Base-by-base conservation (phyloP, 2,113 vertebrate genomes). In the Chaenocephalus aceratus region DNA sequence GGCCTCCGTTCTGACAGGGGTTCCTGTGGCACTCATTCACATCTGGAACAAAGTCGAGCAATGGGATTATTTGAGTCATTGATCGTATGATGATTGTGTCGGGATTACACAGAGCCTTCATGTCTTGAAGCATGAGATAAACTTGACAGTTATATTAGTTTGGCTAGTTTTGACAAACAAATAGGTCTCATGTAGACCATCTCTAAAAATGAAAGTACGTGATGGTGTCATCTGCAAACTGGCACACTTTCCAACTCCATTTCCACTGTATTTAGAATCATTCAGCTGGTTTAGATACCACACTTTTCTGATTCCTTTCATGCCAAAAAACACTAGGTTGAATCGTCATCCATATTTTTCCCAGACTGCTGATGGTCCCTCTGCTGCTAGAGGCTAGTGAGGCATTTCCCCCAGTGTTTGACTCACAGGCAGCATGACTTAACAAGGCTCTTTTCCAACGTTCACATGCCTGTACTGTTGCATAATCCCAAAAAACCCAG, bases 21-120 rank as follows among this genome's bases (percentile, higher is more conserved):
- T 96, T 96, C 16, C 94, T 95, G 49, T 86, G 94, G 91, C 98
- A 99, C 92, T 99, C 97, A 66, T 99, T 96, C 91, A 97, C 95
- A 87, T 99, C 98, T 99, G 87, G 46, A 77, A 68, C n/a, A 63
- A 10, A 18, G 57, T 18, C 30, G 69, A 45, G 77, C n/a, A 8
- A 16, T 3, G 3, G 6, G 11, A 23, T 3, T 26, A 5, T 1
- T 15, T 53, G 12, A 12, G 12, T 6, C 13, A 21, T 26, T 14
- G 34, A 30, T 23, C 41, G 14, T 10, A 9, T 2, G 6, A 2
- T 11, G 56, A 34, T 16, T 44, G 62, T 5, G 12, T 18, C 9
- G 12, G 10, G 3, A 44, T 57, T 30, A 46, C 41, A 15, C 0
- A 41, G 36, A 41, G 9, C 12, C 9, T 14, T 41, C 9, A n/a